Conservation (phyloP, 2,113 vertebrate genomes). For the Astatotilapia flaviijosephi region DNA sequence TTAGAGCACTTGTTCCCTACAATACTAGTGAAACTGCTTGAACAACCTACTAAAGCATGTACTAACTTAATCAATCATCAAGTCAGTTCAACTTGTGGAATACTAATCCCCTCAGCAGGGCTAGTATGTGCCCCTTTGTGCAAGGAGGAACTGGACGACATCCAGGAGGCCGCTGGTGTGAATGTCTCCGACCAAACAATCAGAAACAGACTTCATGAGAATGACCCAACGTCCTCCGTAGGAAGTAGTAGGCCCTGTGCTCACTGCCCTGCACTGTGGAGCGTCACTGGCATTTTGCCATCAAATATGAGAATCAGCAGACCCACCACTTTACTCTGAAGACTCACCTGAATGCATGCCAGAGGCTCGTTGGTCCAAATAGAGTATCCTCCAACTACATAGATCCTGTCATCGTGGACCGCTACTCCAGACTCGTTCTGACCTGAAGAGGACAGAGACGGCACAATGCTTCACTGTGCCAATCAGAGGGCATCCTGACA, state of each 20-base stretch:
- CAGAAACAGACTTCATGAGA: background rate
- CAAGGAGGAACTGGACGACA: background rate
- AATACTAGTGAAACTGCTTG: background rate
- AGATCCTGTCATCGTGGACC: slow-evolving; percentile 91
- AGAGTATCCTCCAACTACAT: slow-evolving; percentile 97
- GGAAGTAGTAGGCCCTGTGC: background rate
- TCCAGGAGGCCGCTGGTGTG: background rate
- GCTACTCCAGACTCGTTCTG: slow-evolving; percentile 96
- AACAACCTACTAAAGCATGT: background rate
- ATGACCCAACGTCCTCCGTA: background rate
- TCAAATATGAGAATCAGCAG: background rate
- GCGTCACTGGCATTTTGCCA: background rate
- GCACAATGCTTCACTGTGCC: slow-evolving; percentile 16
- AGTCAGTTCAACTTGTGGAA: background rate
- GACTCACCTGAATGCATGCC: slow-evolving; percentile 94
- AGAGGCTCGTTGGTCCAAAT: slow-evolving; percentile 99
- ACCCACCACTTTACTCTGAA: background rate
- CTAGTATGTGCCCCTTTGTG: background rate
- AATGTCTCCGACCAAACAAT: background rate
- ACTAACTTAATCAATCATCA: background rate
- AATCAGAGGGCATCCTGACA: slow-evolving; percentile 1
- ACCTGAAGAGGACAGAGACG: slow-evolving; percentile 70
- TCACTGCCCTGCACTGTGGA: background rate
- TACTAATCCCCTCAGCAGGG: background rate
- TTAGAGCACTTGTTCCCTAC: background rate